Evolutionary conservation across 37 sponge, comb jelly and placozoan species (phyloP).

Genomic region (Cladorhizidae sp.): DNA sequence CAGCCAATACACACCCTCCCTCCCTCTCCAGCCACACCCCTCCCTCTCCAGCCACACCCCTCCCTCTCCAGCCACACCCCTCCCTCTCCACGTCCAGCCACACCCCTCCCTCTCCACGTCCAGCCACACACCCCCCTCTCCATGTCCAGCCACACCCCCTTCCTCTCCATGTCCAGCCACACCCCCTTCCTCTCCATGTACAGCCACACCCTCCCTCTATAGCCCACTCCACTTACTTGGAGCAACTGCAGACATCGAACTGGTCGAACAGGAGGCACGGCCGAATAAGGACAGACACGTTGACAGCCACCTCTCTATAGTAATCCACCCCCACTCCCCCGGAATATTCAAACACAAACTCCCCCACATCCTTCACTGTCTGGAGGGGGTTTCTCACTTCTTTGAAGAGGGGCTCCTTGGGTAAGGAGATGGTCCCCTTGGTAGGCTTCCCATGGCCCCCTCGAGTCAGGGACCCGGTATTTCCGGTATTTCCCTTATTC

Average conservation of each 20-base stretch:
- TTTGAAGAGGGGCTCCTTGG: slow-evolving; percentile 21
- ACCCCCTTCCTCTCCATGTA: not conserved
- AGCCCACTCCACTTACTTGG: slow-evolving; percentile 30
- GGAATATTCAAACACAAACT: slow-evolving; percentile 46
- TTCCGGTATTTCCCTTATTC: not conserved
- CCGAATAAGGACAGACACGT: slow-evolving; percentile 7
- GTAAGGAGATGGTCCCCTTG: slow-evolving; percentile 21
- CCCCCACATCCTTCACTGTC: not conserved
- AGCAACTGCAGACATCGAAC: slow-evolving; percentile 28
- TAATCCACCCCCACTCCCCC: slow-evolving; percentile 64
- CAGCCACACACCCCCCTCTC: not conserved
- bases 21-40: too few species aligned
- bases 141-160: not conserved
- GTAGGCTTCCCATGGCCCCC: not conserved
- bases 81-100: not conserved
- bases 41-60: too few species aligned
- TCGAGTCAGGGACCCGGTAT: not conserved
- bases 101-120: not conserved
- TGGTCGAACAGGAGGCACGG: slow-evolving; percentile 59
- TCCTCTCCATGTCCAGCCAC: not conserved
- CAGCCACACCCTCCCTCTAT: not conserved
- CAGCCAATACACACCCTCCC: not conserved
- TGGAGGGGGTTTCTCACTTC: not conserved
- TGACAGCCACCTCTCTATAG: slow-evolving; percentile 29
- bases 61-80: too few species aligned